These are phyloP conservation scores for Erebia aethiops DNA, from an alignment of 2,888 invertebrate species.

Conservation along the genomic window DNA sequence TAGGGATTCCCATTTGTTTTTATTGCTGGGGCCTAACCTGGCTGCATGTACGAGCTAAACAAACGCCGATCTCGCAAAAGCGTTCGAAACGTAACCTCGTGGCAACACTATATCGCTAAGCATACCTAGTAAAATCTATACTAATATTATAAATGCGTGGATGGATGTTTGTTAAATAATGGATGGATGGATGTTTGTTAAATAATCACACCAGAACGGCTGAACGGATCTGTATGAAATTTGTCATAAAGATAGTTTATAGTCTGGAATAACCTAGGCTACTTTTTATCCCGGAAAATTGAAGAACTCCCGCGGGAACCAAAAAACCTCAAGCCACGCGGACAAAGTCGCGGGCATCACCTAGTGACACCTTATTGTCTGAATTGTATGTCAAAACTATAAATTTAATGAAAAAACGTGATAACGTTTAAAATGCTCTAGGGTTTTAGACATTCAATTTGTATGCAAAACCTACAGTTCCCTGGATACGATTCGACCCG, in stretches of 20 bases:
- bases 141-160: no score
- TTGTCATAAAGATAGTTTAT: no score
- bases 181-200: no score
- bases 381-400: not conserved
- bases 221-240: no score
- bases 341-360: no score
- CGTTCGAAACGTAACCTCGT: not conserved
- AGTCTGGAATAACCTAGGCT: no score
- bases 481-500: constrained; percentile 49
- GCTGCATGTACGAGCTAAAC: constrained; percentile 37
- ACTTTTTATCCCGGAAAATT: no score
- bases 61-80: not conserved
- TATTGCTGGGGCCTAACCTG: constrained; percentile 38
- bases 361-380: not conserved
- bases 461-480: constrained; percentile 73
- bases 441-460: constrained; percentile 70
- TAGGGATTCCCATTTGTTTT: constrained; percentile 58
- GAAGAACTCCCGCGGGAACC: no score
- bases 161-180: no score
- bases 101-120: not conserved
- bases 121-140: no score
- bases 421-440: not conserved
- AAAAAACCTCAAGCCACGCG: no score
- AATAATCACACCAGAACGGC: no score
- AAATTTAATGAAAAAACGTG: not conserved